Evolutionary conservation across 2,113 vertebrate species (phyloP), one percentile per base, ranked within the genome.

Genomic region (Cynocephalus volans): DNA sequence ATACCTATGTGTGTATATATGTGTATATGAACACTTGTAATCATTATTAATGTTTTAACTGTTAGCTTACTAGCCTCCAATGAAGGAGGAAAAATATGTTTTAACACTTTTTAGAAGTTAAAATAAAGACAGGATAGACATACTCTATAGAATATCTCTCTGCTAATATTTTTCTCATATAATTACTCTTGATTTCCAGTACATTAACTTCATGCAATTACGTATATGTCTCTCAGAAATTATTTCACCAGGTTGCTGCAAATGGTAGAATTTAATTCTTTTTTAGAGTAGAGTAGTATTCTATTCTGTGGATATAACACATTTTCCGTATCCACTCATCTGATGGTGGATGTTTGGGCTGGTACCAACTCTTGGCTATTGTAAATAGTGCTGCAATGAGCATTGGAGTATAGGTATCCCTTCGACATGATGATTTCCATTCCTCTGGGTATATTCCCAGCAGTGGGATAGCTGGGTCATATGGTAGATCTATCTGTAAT

Each of bases 151-250:
- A 64, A 41, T 88, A 7, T 88, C 33, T 83, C 45, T 79, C n/a
- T 75, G 18, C 8, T 84, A 88, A 70, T 73, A 24, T 90, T 60
- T 93, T 75, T 19, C 73, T 87, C n/a, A 81, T 76, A 75, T 48
- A 69, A 69, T 87, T 15, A 26, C 41, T 69, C 36, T 80, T 45
- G 4, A 8, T 58, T n/a, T 60, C 33, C 2, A 77, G 41, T 67
- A 56, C 23, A 80, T 84, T 64, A 65, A 58, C 8, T 58, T 93
- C 41, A 87, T 58, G 6, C 6, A 65, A n/a, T 41, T 41, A 41
- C 65, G 14, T 70, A 31, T 77, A 56, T 89, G 24, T 41, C 60
- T 87, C 18, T 88, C 26, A 79, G 31, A 96, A 65, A 52, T 56
- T 70, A 64, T 67, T 81, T 87, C 18, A 62, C n/a, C 23, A 77